Conservation (phyloP, 2,888 invertebrate species). For the Bugulina stolonifera region DNA sequence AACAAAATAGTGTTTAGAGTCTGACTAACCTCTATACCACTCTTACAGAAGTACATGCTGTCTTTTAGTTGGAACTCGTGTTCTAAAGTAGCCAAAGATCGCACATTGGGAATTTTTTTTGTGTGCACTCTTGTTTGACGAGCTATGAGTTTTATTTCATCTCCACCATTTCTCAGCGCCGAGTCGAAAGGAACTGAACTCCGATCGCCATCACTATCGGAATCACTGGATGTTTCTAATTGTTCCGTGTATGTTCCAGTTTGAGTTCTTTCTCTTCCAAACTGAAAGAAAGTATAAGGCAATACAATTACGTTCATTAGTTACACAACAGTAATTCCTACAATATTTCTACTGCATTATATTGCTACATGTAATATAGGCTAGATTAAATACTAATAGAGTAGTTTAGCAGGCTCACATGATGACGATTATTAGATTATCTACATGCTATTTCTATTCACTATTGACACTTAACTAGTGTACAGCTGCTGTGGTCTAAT, state of each 20-base stretch:
- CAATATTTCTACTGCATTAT: too few species aligned
- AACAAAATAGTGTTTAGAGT: too few species aligned
- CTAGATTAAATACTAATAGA: too few species aligned
- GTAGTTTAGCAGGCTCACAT: too few species aligned
- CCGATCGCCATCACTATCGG: not conserved
- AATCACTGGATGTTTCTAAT: not conserved
- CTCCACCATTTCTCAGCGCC: not conserved
- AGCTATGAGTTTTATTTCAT: not conserved
- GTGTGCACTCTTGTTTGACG: conserved; percentile 4
- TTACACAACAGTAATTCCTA: too few species aligned
- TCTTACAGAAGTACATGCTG: conserved; percentile 80
- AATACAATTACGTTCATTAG: too few species aligned
- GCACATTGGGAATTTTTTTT: conserved; percentile 20
- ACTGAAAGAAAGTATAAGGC: not conserved
- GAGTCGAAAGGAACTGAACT: not conserved
- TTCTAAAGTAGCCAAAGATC: conserved; percentile 53
- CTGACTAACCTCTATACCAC: conserved; percentile 69
- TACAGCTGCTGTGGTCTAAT: too few species aligned
- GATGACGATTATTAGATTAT: too few species aligned
- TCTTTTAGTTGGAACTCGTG: conserved; percentile 75
- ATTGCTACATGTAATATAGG: too few species aligned
- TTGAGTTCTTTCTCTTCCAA: not conserved
- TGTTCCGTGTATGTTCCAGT: not conserved
- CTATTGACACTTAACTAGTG: too few species aligned
- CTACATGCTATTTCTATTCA: too few species aligned